These are phyloP conservation scores for Scatophagus argus DNA, from an alignment of 2,113 vertebrate genomes.

Conservation along the genomic window DNA sequence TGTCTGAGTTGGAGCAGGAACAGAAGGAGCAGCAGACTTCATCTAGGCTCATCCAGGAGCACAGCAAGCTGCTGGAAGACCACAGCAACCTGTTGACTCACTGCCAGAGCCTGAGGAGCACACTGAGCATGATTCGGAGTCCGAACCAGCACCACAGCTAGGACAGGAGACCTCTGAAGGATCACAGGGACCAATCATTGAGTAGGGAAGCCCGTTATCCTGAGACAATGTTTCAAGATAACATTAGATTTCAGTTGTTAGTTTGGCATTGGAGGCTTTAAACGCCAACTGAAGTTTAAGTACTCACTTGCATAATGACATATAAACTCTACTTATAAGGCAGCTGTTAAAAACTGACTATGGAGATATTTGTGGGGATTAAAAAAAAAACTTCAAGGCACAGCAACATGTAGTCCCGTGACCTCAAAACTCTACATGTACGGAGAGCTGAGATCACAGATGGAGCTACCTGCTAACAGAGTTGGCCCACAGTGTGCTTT, in stretches of 20 bases:
- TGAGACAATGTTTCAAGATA: background rate
- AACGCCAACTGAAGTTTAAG: background rate
- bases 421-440: background rate
- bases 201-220: background rate
- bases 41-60: slow-evolving; percentile 94
- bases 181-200: background rate
- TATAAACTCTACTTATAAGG: background rate
- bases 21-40: slow-evolving; percentile 97
- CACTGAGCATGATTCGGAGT: slow-evolving; percentile 92
- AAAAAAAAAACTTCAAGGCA: no score
- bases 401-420: background rate
- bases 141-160: slow-evolving; percentile 85
- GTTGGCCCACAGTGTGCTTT: background rate
- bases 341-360: background rate
- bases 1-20: slow-evolving; percentile 96
- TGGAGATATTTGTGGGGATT: background rate
- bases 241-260: background rate
- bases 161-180: background rate
- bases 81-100: slow-evolving; percentile 93
- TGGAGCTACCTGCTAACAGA: background rate
- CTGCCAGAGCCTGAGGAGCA: slow-evolving; percentile 94
- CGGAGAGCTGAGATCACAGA: background rate
- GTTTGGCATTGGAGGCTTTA: background rate
- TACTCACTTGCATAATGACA: background rate
- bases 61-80: slow-evolving; percentile 97